Conservation (phyloP, 2,113 vertebrate genomes). For the Nettapus auritus region DNA sequence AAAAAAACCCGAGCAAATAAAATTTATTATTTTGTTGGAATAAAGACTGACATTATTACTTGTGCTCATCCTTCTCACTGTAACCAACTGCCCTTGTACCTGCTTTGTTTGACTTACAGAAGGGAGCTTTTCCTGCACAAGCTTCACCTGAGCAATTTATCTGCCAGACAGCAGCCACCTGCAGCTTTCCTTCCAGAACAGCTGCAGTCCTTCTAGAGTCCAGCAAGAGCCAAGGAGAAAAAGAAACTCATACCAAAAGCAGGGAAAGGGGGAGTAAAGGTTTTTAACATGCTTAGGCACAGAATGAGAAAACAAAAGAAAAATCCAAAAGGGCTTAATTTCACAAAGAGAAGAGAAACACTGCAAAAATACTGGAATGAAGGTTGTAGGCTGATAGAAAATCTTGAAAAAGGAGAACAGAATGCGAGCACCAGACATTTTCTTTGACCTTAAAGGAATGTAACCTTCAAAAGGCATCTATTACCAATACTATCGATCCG, state of each 20-base stretch:
- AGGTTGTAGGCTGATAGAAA: background rate
- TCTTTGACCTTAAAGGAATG: background rate
- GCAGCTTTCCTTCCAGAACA: background rate
- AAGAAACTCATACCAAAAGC: background rate
- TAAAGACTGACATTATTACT: background rate
- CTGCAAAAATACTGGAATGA: background rate
- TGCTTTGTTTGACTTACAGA: background rate
- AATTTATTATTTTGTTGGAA: background rate
- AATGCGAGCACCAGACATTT: too few relatives aligned
- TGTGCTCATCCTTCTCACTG: background rate
- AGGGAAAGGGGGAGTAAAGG: background rate
- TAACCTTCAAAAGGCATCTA: background rate
- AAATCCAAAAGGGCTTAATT: background rate
- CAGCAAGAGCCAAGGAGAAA: background rate
- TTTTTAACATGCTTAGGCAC: background rate
- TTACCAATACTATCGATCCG: accelerated
- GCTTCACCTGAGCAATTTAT: background rate
- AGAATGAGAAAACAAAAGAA: background rate
- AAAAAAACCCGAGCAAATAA: background rate
- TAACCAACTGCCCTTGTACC: background rate
- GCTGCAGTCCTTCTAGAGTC: background rate
- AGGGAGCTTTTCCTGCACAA: background rate
- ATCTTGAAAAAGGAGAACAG: background rate
- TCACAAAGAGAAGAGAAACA: background rate
- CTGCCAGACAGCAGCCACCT: background rate